Evolutionary conservation across 2,113 vertebrate species (phyloP), one percentile per base, ranked within the genome.

Genomic region (Myiozetetes cayanensis): DNA sequence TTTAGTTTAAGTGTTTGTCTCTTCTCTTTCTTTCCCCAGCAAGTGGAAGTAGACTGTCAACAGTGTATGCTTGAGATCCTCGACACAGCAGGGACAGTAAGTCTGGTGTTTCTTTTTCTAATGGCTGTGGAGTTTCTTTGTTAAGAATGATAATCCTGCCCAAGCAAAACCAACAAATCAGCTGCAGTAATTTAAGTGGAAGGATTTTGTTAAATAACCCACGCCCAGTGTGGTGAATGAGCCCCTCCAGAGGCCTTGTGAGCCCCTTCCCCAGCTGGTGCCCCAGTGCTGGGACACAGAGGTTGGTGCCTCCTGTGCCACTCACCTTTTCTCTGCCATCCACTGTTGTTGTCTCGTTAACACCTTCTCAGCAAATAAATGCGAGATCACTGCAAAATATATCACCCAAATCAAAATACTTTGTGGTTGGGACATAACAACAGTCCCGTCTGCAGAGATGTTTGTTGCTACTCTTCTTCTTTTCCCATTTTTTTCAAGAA

Each of bases 41-140:
- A 99, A 99, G 99, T 99, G 95, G 99, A 99, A 98, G 99, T 99
- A 96, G 99, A 99, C 89, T 99, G 99, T 93, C 99, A 99, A 94
- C 99, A 99, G 97, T 99, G 99, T 97, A 99, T 99, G 99, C 98
- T 99, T 92, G 99, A 99, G 98, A 99, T 99, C 97, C 99, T 99
- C 65, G 99, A 99, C 95, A 99, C 99, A 93, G 99, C 99, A 91
- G 99, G 99, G 95, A 99, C 99, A 93, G 99, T 99, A 98, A 99
- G 99, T 98, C 63, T 8, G 4, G 56, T 44, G 56, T 44, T 88
- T 55, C 28, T 94, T 41, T 46, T 19, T 41, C 55, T 76, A 1
- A 37, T 9, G 33, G 65, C 41, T 70, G 2, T 5, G 39, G 39
- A 49, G 46, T 46, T 87, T 13, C 52, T 75, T 53, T 33, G 18